Percentiles rank a stretch among this genome's conserved stretches.
Conservation (phyloP, 2,797 vertebrate species). For the Crotalus adamanteus region DNA sequence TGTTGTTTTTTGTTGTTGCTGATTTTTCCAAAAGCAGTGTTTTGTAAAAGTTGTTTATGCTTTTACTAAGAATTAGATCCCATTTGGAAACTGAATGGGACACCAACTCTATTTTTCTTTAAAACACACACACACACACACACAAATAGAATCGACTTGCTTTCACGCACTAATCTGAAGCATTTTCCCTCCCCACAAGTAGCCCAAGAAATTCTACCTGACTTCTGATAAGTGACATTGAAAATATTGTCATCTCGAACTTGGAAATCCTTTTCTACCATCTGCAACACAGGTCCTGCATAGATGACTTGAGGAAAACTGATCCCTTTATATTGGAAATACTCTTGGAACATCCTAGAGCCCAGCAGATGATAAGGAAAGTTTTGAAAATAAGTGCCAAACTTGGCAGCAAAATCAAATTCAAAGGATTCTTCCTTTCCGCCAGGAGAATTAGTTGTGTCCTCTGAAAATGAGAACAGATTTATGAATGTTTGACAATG, state of each 20-base stretch:
- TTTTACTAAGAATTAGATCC: background rate
- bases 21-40: background rate
- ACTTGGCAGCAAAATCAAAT: background rate
- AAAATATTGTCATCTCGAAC: conserved; percentile 69
- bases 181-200: background rate
- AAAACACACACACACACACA: background rate
- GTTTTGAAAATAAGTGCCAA: background rate
- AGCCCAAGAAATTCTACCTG: conserved; percentile 55
- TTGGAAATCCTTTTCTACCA: conserved; percentile 44
- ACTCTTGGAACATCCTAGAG: conserved; percentile 47
- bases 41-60: background rate
- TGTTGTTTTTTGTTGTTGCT: background rate
- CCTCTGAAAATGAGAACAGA: conserved; percentile 4
- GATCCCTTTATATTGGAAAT: conserved; percentile 66
- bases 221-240: conserved; percentile 70
- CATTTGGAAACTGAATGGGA: background rate
- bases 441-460: background rate
- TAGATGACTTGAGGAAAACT: conserved; percentile 60
- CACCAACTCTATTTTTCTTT: background rate
- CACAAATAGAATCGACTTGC: background rate
- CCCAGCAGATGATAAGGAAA: background rate
- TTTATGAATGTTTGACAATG: background rate
- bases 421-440: background rate
- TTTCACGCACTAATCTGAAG: background rate
- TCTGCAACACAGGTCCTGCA: conserved; percentile 48